Conservation (phyloP, 2,113 vertebrate genomes). For the Trogon melanurus region DNA sequence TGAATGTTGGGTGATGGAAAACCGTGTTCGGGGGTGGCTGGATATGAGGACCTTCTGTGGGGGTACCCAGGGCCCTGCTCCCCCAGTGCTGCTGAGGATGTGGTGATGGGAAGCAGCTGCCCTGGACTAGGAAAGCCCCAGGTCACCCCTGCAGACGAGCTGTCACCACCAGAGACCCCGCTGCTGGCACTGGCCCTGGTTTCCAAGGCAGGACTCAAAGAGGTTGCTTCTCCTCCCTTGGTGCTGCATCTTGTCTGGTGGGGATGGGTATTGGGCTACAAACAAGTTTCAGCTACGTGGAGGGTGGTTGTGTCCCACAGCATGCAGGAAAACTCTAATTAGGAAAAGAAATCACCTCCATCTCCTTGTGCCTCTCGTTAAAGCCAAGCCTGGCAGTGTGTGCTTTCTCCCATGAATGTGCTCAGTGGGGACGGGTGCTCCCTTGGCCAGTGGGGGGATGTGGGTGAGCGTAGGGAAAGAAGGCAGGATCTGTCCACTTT, state of each 20-base stretch:
- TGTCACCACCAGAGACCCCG: background rate
- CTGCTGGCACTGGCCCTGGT: background rate
- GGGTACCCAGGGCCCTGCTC: background rate
- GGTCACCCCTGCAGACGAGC: background rate
- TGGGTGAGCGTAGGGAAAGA: background rate
- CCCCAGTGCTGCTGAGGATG: accelerated
- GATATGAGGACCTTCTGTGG: accelerated
- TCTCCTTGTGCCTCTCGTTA: background rate
- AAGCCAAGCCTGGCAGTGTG: background rate
- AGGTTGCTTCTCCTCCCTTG: background rate
- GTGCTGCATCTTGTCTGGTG: accelerated
- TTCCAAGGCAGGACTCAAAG: background rate
- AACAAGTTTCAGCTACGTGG: background rate
- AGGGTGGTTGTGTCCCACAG: accelerated
- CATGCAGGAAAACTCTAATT: accelerated
- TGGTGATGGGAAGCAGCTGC: background rate
- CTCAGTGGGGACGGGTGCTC: background rate
- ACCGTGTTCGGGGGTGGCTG: accelerated
- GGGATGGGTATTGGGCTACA: background rate
- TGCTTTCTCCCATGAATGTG: background rate
- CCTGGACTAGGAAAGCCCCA: background rate
- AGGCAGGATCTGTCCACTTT: background rate
- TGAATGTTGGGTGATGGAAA: background rate
- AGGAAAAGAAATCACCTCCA: background rate
- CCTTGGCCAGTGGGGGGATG: accelerated